Percentiles rank a stretch among this genome's conserved stretches.
Evolutionary conservation across 2,888 invertebrate genomes (phyloP).

Genomic region (Watsonalla binaria): DNA sequence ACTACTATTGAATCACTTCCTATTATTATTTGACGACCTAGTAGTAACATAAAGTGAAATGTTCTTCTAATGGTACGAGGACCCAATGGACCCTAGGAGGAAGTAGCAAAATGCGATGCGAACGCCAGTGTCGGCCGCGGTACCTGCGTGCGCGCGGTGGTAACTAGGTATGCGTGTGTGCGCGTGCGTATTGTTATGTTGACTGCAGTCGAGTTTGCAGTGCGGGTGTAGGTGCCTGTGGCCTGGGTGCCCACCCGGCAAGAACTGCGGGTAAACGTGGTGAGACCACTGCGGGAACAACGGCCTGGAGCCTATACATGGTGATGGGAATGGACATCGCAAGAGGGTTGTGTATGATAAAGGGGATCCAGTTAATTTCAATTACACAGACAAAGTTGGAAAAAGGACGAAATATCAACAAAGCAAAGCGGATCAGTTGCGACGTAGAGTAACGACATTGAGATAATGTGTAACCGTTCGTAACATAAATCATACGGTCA

Average conservation of each 20-base stretch:
- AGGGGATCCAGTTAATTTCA: too few species aligned
- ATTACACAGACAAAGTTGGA: too few species aligned
- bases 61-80: too few species aligned
- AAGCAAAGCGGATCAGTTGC: too few species aligned
- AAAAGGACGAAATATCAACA: too few species aligned
- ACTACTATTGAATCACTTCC: background rate
- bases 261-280: conserved; percentile 96
- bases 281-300: conserved; percentile 97
- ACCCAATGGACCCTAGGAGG: too few species aligned
- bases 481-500: background rate
- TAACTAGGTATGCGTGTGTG: conserved; percentile 76
- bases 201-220: conserved; percentile 75
- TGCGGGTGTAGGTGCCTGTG: conserved; percentile 77
- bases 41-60: too few species aligned
- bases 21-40: too few species aligned
- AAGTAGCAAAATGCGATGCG: conserved; percentile 30
- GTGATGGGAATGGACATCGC: conserved; percentile 3
- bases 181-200: conserved; percentile 73
- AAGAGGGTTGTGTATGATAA: background rate
- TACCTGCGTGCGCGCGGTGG: conserved; percentile 78
- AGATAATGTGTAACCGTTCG: too few species aligned
- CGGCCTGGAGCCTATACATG: conserved; percentile 81
- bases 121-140: conserved; percentile 49
- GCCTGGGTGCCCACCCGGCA: conserved; percentile 92
- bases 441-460: too few species aligned